These are phyloP conservation scores for Pogonomyrmex barbatus DNA, from an alignment of 1,140 invertebrate species.

Conservation along the genomic window DNA sequence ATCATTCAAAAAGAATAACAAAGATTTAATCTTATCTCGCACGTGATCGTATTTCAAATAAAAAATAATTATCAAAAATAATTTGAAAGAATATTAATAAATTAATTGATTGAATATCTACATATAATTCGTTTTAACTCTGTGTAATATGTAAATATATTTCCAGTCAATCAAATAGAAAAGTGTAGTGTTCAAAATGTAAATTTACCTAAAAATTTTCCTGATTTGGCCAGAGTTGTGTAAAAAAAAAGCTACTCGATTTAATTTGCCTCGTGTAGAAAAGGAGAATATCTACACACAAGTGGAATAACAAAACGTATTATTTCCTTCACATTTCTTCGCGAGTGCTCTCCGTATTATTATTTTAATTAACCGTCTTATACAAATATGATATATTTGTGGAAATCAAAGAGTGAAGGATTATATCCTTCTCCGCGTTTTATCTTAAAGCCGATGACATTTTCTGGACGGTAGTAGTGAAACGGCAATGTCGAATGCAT, in stretches of 20 bases:
- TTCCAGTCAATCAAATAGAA: neutral
- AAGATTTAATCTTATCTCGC: neutral
- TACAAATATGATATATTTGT: neutral
- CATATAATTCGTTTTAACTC: neutral
- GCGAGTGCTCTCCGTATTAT: neutral
- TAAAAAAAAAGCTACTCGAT: neutral
- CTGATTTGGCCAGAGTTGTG: neutral
- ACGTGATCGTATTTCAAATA: neutral
- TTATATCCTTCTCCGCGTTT: neutral
- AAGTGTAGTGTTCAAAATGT: neutral
- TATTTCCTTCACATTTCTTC: neutral
- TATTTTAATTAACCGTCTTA: neutral
- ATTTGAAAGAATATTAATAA: neutral
- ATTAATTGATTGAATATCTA: neutral
- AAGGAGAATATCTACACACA: neutral
- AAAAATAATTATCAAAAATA: too few relatives aligned
- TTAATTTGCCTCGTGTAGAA: neutral
- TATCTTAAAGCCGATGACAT: constrained; percentile 9
- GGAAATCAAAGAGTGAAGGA: neutral
- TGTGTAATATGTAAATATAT: neutral
- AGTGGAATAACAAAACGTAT: neutral
- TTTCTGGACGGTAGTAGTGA: neutral
- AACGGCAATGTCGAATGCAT: constrained; percentile 14
- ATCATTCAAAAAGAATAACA: neutral
- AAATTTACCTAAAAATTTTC: neutral